Conservation (phyloP, 1,140 invertebrate genomes). For the Zaprionus kolodkinae region DNA sequence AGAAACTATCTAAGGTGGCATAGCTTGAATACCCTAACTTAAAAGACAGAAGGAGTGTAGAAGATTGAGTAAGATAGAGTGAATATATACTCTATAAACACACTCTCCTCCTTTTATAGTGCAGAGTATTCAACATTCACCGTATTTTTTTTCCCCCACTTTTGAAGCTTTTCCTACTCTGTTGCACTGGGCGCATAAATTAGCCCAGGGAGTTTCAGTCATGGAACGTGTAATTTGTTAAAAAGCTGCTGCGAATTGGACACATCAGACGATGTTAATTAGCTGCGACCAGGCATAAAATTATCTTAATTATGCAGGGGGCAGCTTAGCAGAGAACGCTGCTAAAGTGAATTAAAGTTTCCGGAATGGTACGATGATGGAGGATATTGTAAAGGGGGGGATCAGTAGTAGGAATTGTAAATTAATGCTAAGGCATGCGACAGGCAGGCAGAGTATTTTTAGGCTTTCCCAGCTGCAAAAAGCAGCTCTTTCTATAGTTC, state of each 20-base stretch:
- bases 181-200: constrained; percentile 51
- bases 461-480: background rate
- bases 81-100: background rate
- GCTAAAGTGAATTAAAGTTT: constrained; percentile 38
- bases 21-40: background rate
- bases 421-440: background rate
- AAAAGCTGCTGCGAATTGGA: constrained; percentile 51
- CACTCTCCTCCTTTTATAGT: no score
- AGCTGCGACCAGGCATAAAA: constrained; percentile 36
- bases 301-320: constrained; percentile 43
- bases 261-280: constrained; percentile 48
- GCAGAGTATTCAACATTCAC: constrained; percentile 3
- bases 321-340: constrained; percentile 12
- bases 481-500: background rate
- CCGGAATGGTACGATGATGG: background rate
- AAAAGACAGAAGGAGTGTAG: background rate
- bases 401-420: background rate
- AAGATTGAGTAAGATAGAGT: background rate
- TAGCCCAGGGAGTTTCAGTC: constrained; percentile 28
- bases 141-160: background rate
- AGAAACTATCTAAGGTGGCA: background rate
- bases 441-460: background rate
- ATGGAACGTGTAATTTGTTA: constrained; percentile 44
- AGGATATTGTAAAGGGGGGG: constrained; percentile 7
- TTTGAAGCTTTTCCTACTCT: constrained; percentile 3